phyloP scores from a whole-genome alignment of 2,888 invertebrate species.

The Parnassius orleans region DNA sequence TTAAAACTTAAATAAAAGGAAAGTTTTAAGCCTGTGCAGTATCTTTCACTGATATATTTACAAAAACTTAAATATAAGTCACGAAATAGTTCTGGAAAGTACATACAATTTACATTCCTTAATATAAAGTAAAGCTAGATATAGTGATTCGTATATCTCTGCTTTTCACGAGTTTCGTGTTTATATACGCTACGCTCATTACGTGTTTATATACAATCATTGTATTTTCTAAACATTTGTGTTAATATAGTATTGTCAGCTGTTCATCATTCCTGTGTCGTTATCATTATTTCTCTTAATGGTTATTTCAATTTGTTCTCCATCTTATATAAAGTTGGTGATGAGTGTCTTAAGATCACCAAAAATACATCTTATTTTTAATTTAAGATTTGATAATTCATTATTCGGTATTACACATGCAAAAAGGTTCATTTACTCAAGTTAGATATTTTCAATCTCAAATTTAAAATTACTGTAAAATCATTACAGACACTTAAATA shows the following conservation, averaged over 20 bases:
- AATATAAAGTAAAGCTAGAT: conserved; percentile 60
- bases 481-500: conserved; percentile 40
- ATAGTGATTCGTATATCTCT: conserved; percentile 75
- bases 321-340: conserved; percentile 7
- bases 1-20: too few relatives aligned
- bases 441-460: conserved; percentile 1
- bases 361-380: not conserved
- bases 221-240: conserved; percentile 59
- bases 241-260: conserved; percentile 78
- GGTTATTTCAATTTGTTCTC: conserved; percentile 40
- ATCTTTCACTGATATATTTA: conserved; percentile 49
- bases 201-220: conserved; percentile 49
- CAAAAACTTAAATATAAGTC: conserved; percentile 50
- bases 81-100: conserved; percentile 53
- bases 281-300: conserved; percentile 35
- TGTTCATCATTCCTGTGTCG: conserved; percentile 71
- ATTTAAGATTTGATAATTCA: not conserved
- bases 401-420: not conserved
- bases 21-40: conserved; percentile 19
- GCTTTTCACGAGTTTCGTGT: conserved; percentile 46
- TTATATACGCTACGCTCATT: conserved; percentile 45
- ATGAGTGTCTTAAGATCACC: not conserved
- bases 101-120: conserved; percentile 70
- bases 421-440: not conserved
- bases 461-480: conserved; percentile 31